Conservation (phyloP, 2,888 invertebrate genomes). For the Cataglyphis livida region DNA sequence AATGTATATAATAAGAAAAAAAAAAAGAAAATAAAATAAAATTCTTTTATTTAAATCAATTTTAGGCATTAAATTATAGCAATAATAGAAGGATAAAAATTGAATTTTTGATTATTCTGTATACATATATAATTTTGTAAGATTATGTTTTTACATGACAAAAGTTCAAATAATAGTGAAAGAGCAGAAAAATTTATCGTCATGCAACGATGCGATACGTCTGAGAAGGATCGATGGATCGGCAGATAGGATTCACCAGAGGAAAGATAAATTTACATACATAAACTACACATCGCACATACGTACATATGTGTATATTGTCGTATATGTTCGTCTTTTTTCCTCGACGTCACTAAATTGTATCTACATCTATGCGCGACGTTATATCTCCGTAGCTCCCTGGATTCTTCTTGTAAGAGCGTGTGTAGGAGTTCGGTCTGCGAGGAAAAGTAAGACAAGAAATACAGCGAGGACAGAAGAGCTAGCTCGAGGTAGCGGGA, state of each 20-base stretch:
- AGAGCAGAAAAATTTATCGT: conserved; percentile 48
- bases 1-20: not conserved
- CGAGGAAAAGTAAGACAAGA: conserved; percentile 44
- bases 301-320: conserved; percentile 44
- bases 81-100: not conserved
- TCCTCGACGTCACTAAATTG: conserved; percentile 18
- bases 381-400: conserved; percentile 46
- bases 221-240: conserved; percentile 37
- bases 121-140: not conserved
- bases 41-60: not conserved
- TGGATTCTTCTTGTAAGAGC: conserved; percentile 62
- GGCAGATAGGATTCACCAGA: conserved; percentile 36
- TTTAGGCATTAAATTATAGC: not conserved
- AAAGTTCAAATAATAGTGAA: conserved; percentile 26
- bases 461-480: conserved; percentile 33
- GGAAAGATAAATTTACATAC: conserved; percentile 59
- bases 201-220: conserved; percentile 26
- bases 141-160: not conserved
- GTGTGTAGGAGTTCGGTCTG: conserved; percentile 34
- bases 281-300: conserved; percentile 30
- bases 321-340: conserved; percentile 40
- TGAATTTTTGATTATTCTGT: not conserved
- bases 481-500: conserved; percentile 25
- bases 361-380: conserved; percentile 40
- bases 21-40: not conserved